Evolutionary conservation across 2,797 vertebrate genomes (phyloP), one percentile per base, ranked within the genome.

Genomic region (Chaetophractus vellerosus): DNA sequence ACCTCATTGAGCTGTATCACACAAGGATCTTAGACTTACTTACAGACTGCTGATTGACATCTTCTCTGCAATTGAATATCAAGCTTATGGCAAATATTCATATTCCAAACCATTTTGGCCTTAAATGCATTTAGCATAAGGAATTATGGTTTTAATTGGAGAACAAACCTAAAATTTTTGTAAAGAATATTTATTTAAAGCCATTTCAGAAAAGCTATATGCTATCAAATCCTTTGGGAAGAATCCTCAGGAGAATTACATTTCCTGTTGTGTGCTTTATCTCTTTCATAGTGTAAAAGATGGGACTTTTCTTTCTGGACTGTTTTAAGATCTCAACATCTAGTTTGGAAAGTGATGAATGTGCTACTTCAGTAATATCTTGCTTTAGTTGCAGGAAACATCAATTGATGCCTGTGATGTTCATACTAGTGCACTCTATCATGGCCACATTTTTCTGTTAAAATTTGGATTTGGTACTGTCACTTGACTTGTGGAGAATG

Each of bases 331-430:
- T 95, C 89, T 96, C 80, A 79, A 94, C 81, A 94, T 95, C 90
- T 90, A 82, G 81, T 94, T 97, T 80, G 83, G 92, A 96, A 93
- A 95, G 71, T 96, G 93, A 96, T 84, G 87, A 97, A 91, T 9
- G 10, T 72, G 48, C 74, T 93, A 50, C 72, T 94, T 88, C 64
- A 76, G 74, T 72, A 84, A 91, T 91, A 91, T 93, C 87, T 88
- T 86, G 69, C 64, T 95, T 95, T 91, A 88, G 87, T 96, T 41
- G 0, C 66, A 76, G 88, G 23, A 83, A 79, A 72, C 45, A 92
- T 87, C 80, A 92, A 45, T 72, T 85, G 95, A 79, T 38, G 36
- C 55, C 33, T 50, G 24, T 55, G 74, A 59, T 75, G 59, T 36
- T 95, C 92, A 75, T 4, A 61, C 45, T 18, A 89, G 48, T 14